These are phyloP conservation scores for Dasypus novemcinctus DNA, from an alignment of 2,113 vertebrate species.

Conservation along the genomic window DNA sequence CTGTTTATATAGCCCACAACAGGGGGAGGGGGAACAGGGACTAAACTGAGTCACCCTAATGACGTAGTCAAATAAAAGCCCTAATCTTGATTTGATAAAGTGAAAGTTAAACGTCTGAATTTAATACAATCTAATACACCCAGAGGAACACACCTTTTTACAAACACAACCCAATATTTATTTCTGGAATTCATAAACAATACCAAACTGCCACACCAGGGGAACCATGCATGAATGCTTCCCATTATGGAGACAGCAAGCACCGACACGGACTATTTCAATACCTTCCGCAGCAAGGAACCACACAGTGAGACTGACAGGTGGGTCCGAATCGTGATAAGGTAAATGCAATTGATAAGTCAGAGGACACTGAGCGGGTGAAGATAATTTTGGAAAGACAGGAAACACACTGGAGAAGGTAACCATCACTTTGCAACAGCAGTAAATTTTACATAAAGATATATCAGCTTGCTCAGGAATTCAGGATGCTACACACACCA, in stretches of 20 bases:
- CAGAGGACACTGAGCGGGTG: neutral
- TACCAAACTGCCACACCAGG: neutral
- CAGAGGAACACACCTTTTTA: too few relatives aligned
- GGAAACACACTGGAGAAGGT: too few relatives aligned
- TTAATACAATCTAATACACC: too few relatives aligned
- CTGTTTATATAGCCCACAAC: too few relatives aligned
- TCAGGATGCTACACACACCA: fast-evolving
- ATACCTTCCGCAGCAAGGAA: neutral
- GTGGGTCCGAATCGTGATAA: fast-evolving
- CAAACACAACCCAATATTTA: too few relatives aligned
- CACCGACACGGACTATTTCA: too few relatives aligned
- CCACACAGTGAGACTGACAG: neutral
- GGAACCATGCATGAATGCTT: neutral
- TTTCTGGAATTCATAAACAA: too few relatives aligned
- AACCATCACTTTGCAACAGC: fast-evolving
- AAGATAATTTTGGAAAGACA: fast-evolving
- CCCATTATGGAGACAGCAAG: neutral
- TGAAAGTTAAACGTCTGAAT: too few relatives aligned
- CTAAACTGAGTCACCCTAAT: too few relatives aligned
- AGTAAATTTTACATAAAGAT: fast-evolving
- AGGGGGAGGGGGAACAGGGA: too few relatives aligned
- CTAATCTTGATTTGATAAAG: too few relatives aligned
- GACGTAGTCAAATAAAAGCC: too few relatives aligned
- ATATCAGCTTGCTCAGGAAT: fast-evolving
- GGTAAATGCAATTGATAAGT: neutral